Evolutionary conservation across 1,140 invertebrate species (phyloP).

Genomic region (Sinonovacula constricta): DNA sequence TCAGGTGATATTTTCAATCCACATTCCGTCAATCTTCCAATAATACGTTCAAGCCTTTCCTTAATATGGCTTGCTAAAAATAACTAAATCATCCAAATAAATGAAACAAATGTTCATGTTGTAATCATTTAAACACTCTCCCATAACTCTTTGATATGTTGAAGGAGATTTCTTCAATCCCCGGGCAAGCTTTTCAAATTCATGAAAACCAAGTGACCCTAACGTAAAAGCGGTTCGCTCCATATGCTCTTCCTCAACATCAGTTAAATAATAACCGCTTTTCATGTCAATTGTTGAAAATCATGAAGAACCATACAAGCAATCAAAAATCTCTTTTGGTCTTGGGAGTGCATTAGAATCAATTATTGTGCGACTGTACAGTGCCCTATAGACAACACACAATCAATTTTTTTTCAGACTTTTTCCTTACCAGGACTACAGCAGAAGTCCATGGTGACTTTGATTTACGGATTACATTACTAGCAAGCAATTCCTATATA

Average conservation of each 20-base stretch:
- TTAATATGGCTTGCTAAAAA: constrained; percentile 6
- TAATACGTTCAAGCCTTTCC: neutral
- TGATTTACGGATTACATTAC: neutral
- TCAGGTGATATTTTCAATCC: constrained; percentile 22
- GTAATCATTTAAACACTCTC: constrained; percentile 21
- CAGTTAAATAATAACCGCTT: neutral
- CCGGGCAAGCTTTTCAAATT: neutral
- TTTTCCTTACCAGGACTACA: neutral
- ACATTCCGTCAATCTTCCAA: neutral
- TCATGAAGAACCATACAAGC: neutral
- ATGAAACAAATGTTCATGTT: constrained; percentile 8
- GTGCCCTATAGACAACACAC: neutral
- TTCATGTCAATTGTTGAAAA: constrained; percentile 1
- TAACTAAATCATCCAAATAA: constrained; percentile 46
- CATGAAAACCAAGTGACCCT: constrained; percentile 22
- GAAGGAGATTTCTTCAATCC: constrained; percentile 41
- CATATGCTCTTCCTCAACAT: neutral
- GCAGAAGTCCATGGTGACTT: constrained; percentile 2
- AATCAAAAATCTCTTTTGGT: neutral
- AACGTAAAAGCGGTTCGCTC: neutral
- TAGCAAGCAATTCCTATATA: neutral
- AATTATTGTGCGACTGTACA: neutral
- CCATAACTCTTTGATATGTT: constrained; percentile 46
- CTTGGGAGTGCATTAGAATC: neutral
- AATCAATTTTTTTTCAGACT: neutral